A percentile compares a stretch with the other conserved stretches of the same genome.
These are phyloP conservation scores for Ceratothoa steindachneri DNA, from an alignment of 2,888 invertebrate species.

Conservation along the genomic window DNA sequence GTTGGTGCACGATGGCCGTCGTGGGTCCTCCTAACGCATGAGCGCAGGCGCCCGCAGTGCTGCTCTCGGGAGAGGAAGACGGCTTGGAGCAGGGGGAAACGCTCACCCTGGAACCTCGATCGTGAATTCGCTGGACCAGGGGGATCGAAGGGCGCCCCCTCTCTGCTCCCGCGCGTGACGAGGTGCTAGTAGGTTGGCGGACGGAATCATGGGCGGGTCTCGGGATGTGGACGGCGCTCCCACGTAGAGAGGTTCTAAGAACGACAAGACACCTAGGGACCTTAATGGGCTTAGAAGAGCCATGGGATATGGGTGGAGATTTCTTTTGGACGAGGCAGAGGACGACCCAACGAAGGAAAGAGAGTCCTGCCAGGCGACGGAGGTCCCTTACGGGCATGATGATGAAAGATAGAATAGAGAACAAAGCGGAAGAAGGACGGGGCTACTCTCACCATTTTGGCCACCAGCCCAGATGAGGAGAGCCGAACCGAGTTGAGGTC, in stretches of 20 bases:
- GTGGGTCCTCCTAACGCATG: background rate
- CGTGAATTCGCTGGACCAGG: background rate
- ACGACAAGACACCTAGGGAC: background rate
- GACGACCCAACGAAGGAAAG: background rate
- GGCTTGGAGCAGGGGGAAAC: background rate
- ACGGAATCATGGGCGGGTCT: background rate
- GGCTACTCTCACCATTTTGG: background rate
- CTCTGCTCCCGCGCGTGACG: background rate
- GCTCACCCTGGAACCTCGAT: background rate
- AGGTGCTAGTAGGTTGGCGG: background rate
- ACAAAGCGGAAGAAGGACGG: background rate
- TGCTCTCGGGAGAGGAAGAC: background rate
- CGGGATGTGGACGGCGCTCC: background rate
- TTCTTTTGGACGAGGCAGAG: background rate
- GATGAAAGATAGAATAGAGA: background rate
- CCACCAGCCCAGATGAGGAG: no score
- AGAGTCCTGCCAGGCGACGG: background rate
- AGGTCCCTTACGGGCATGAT: background rate
- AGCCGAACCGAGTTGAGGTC: no score
- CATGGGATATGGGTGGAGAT: background rate
- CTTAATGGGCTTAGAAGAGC: background rate
- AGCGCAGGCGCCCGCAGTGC: background rate
- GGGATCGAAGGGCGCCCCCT: background rate
- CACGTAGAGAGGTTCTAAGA: background rate
- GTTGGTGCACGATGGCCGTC: background rate